Base-by-base conservation (phyloP, 2,888 invertebrate species). In the Xanthorhoe designata region DNA sequence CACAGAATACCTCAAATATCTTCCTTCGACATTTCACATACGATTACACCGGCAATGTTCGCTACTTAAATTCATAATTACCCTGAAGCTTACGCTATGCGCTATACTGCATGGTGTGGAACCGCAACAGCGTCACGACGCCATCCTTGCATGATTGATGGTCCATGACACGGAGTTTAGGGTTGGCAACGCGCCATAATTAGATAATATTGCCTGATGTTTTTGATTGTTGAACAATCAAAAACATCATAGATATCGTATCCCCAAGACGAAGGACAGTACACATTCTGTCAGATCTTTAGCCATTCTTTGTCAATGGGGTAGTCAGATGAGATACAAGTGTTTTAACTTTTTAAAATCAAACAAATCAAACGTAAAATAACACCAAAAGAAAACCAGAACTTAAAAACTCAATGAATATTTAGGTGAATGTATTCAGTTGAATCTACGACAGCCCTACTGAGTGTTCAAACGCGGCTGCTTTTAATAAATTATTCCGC, bases 401-500 rank as follows among this genome's bases (percentile, higher is more conserved):
- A 42, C 9, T 35, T 42, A 10, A 42, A 42, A 42, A 42, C 3
- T 42, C 13, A 42, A 13, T 42, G 35, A 35, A 50, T 19, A 18
- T 50, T 47, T 49, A 32, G 32, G 29, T 57, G 9, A 47, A 17
- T 45, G 38, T 42, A n/a, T 32, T 32, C 42, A 42, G 42, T 42
- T 42, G 42, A 8, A 42, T 7, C 6, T 32, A 5, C 24, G 32
- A 6, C 32, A 32, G 32, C 32, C 32, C 32, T 32, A 32, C 32
- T 32, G 32, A 42, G 38, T 42, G 38, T 42, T 42, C 38, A 42
- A 42, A 13, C 38, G 83, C 79, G 81, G 81, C 78, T 73, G 82
- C 85, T 85, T 87, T 87, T 87, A 87, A 88, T 90, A 88, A 89
- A 89, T 89, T 87, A 89, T 89, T 88, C 87, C 73, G 72, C 77